Evolutionary conservation across 2,113 vertebrate genomes (phyloP).

Genomic region (Semicossyphus pulcher): DNA sequence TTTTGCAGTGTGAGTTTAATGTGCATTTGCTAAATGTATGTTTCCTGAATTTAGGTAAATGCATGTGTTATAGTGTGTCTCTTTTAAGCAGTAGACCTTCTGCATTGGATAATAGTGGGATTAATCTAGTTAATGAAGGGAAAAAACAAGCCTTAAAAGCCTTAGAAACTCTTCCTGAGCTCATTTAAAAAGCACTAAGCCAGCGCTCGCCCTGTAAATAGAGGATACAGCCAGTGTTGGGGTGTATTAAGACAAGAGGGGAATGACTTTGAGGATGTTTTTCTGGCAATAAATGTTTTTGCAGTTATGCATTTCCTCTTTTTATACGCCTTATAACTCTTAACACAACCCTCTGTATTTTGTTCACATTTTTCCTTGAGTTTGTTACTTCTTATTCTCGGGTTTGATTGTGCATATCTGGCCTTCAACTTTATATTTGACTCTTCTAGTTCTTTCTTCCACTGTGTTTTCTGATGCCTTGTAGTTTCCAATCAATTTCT

Average conservation of each 20-base stretch:
- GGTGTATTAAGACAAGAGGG: neutral
- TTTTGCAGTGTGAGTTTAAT: too few relatives aligned
- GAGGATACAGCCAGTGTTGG: neutral
- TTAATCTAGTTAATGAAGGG: constrained; percentile 36
- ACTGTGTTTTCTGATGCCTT: neutral
- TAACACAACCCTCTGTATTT: neutral
- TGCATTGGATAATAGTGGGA: constrained; percentile 21
- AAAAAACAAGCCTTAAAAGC: constrained; percentile 12
- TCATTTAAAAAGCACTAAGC: constrained; percentile 44
- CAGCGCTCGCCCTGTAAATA: neutral
- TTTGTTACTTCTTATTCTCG: neutral
- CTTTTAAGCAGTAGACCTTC: constrained; percentile 16
- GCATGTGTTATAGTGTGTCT: neutral
- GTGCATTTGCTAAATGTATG: neutral
- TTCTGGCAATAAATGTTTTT: neutral
- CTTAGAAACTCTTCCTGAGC: constrained; percentile 19
- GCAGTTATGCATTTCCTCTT: neutral
- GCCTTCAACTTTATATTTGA: neutral
- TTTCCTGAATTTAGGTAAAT: neutral
- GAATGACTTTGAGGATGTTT: neutral
- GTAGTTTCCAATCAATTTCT: constrained; percentile 8
- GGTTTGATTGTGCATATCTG: neutral
- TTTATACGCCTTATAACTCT: neutral
- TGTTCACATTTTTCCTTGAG: neutral
- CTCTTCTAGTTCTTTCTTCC: neutral